Base-by-base conservation (phyloP, 1,140 invertebrate species). In the Thalassaphorura encarpata region DNA sequence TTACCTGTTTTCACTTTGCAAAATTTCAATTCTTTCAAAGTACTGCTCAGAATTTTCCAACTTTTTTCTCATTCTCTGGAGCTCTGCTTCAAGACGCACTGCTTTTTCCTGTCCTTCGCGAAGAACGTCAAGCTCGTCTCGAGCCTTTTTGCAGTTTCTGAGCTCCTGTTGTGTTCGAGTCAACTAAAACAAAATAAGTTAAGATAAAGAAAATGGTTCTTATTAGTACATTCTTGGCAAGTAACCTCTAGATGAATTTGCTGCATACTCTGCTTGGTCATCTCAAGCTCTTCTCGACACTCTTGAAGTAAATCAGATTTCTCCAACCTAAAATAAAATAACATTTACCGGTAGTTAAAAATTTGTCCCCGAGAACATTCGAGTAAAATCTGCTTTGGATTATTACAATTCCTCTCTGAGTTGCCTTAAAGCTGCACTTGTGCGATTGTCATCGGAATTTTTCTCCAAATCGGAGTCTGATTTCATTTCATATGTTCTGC, bases 231-330 rank as follows among this genome's bases (percentile, higher is more conserved):
- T 6, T 19, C 27, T 24, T 13, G 8, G 11, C 16, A 45, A 19
- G 8, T 15, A n/a, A 61, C 58, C 39, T 64, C 59, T 13, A 19
- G 42, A 26, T 65, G 52, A 2, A 60, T 21, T 31, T 60, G 43
- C 39, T 54, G 43, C 1, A 65, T 36, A 33, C 50, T 47, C 27
- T 45, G 45, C 45, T 57, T 62, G 1, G 63, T 53, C 8, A 54
- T 54, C 55, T 65, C 63, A 6, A 65, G 33, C 28, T 65, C 63
- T 41, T 65, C 63, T 13, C 63, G 42, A 33, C 63, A 65, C 54
- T 65, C 63, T 54, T 62, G 57, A 2, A 65, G 58, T 8, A 65
- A 42, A 19, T 62, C 63, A 1, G 63, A 52, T 56, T 65, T 65
- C 29, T 60, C 60, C 24, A 53, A 33, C 26, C 63, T 64, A 24